Evolutionary conservation across 2,113 vertebrate genomes (phyloP).

Genomic region (Prietella phreatophila): DNA sequence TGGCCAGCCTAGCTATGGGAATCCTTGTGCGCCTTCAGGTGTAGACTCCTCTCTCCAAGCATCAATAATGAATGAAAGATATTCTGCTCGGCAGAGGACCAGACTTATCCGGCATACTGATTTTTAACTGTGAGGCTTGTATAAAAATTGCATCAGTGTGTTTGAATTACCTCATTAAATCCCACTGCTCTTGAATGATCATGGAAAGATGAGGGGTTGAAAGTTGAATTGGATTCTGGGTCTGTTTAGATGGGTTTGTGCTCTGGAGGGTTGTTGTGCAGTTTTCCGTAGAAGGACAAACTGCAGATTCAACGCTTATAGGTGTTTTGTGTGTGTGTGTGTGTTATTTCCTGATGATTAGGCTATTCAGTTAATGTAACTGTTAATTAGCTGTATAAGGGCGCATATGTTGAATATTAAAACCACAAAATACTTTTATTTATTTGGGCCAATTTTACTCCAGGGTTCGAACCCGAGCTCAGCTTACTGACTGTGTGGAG

Average conservation of each 20-base stretch:
- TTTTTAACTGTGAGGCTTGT: constrained; percentile 65
- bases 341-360: not conserved
- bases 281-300: not conserved
- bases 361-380: not conserved
- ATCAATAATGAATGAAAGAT: constrained; percentile 81
- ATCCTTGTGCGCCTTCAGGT: constrained; percentile 70
- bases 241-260: not conserved
- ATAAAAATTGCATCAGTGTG: constrained; percentile 68
- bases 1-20: constrained; percentile 68
- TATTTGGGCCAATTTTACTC: not conserved
- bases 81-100: constrained; percentile 72
- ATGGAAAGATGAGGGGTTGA: constrained; percentile 10
- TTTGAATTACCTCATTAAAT: constrained; percentile 62
- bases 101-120: constrained; percentile 73
- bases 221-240: not conserved
- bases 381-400: not conserved
- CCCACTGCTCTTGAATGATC: constrained; percentile 42
- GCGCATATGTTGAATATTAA: not conserved
- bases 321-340: too few species aligned
- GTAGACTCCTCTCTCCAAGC: constrained; percentile 68
- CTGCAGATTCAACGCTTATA: too few species aligned
- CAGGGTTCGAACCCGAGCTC: not conserved
- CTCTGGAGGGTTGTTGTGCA: not conserved
- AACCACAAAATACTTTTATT: not conserved
- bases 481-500: not conserved